Percentiles rank a stretch among this genome's conserved stretches.
These are phyloP conservation scores for Eupithecia subumbrata DNA, from an alignment of 2,888 invertebrate species.

Conservation along the genomic window DNA sequence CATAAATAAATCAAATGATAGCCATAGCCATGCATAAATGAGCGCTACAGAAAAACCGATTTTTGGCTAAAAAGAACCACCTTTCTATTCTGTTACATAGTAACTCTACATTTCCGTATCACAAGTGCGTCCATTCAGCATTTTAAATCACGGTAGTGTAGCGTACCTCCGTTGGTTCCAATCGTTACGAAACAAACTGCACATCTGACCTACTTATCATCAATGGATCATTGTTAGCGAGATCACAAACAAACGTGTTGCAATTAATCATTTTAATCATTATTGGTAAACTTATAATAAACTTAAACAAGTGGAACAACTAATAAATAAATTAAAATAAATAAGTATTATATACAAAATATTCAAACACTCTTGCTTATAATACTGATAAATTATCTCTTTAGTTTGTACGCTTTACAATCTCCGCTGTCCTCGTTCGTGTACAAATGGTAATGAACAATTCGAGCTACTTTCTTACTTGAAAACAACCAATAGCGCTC, in stretches of 20 bases:
- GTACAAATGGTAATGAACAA: slow-evolving; percentile 19
- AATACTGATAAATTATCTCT: slow-evolving; percentile 47
- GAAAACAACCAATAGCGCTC: slow-evolving; percentile 19
- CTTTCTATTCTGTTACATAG: background rate
- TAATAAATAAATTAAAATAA: slow-evolving; percentile 36
- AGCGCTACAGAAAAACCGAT: background rate
- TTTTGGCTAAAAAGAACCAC: background rate
- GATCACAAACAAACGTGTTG: slow-evolving; percentile 34
- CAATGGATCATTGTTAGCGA: slow-evolving; percentile 40
- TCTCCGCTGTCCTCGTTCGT: slow-evolving; percentile 12
- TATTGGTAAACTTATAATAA: slow-evolving; percentile 25
- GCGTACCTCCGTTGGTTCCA: slow-evolving; percentile 28
- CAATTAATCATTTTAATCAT: slow-evolving; percentile 32
- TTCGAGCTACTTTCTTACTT: slow-evolving; percentile 17
- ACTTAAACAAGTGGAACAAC: slow-evolving; percentile 15
- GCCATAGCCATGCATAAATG: background rate
- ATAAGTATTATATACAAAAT: slow-evolving; percentile 41
- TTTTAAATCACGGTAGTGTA: slow-evolving; percentile 18
- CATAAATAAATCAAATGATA: background rate
- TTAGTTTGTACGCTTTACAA: slow-evolving; percentile 45
- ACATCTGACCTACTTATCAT: slow-evolving; percentile 44
- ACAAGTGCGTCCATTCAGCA: slow-evolving; percentile 32
- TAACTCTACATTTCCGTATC: slow-evolving; percentile 24
- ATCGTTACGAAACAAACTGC: slow-evolving; percentile 39
- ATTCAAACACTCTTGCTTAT: slow-evolving; percentile 26